Evolutionary conservation across 2,888 invertebrate genomes (phyloP).

Genomic region (Xanthorhoe spadicearia): DNA sequence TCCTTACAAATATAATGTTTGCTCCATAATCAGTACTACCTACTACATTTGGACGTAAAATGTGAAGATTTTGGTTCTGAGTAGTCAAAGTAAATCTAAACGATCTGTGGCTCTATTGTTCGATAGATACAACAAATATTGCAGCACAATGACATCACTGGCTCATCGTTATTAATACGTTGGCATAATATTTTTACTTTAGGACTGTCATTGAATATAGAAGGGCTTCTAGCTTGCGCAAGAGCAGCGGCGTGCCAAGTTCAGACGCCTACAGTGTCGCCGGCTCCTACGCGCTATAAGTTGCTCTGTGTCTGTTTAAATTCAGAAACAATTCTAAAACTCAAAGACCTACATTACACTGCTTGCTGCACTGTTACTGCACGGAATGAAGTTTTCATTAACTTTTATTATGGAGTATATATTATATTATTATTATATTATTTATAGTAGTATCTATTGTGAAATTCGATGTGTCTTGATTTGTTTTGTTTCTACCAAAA

Average conservation of each 20-base stretch:
- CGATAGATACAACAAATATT: slow-evolving; percentile 12
- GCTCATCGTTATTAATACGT: slow-evolving; percentile 23
- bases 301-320: slow-evolving; percentile 48
- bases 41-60: background rate
- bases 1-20: background rate
- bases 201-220: slow-evolving; percentile 57
- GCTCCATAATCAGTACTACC: slow-evolving; percentile 1
- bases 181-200: slow-evolving; percentile 30
- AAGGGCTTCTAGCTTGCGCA: slow-evolving; percentile 68
- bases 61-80: background rate
- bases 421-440: background rate
- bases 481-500: slow-evolving; percentile 40
- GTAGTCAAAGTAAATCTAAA: background rate
- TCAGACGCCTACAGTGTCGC: slow-evolving; percentile 69
- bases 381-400: no score
- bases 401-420: no score
- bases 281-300: slow-evolving; percentile 65
- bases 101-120: slow-evolving; percentile 21
- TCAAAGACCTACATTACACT: no score
- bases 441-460: no score
- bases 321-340: no score
- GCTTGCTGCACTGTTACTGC: no score
- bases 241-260: slow-evolving; percentile 68
- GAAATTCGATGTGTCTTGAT: slow-evolving; percentile 31
- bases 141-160: slow-evolving; percentile 23